phyloP scores from a whole-genome alignment of 2,888 invertebrate genomes.

The Octonoba sinensis region DNA sequence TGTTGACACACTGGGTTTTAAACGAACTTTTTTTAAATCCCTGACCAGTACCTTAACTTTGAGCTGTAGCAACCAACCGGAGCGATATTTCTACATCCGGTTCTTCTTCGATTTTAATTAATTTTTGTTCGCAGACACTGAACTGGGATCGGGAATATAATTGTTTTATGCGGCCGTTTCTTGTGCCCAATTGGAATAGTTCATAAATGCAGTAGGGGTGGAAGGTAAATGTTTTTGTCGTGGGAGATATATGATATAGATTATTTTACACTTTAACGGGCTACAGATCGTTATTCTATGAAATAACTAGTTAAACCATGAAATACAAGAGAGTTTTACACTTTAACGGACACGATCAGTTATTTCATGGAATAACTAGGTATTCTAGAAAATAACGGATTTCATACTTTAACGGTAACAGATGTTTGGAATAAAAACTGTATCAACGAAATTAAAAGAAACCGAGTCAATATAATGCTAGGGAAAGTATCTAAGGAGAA shows the following conservation, averaged over 20 bases:
- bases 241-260: neutral
- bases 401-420: slow-evolving; percentile 52
- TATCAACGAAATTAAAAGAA: too few species aligned
- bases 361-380: slow-evolving; percentile 51
- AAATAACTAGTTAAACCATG: slow-evolving; percentile 54
- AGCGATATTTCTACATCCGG: too few species aligned
- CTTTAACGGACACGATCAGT: slow-evolving; percentile 54
- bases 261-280: too few species aligned
- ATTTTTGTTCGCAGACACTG: slow-evolving; percentile 56
- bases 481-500: too few species aligned
- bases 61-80: too few species aligned
- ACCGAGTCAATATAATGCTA: too few species aligned
- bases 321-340: slow-evolving; percentile 48
- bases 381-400: slow-evolving; percentile 54
- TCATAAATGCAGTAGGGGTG: slow-evolving; percentile 56
- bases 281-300: too few species aligned
- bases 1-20: too few species aligned
- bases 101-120: slow-evolving; percentile 53
- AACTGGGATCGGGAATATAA: slow-evolving; percentile 58
- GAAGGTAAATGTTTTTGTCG: slow-evolving; percentile 50
- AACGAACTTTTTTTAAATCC: too few species aligned
- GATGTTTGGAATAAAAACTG: too few species aligned
- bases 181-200: too few species aligned
- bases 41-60: too few species aligned
- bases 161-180: slow-evolving; percentile 58